phyloP scores from a whole-genome alignment of 2,888 invertebrate genomes.

The Drosophila cognata region DNA sequence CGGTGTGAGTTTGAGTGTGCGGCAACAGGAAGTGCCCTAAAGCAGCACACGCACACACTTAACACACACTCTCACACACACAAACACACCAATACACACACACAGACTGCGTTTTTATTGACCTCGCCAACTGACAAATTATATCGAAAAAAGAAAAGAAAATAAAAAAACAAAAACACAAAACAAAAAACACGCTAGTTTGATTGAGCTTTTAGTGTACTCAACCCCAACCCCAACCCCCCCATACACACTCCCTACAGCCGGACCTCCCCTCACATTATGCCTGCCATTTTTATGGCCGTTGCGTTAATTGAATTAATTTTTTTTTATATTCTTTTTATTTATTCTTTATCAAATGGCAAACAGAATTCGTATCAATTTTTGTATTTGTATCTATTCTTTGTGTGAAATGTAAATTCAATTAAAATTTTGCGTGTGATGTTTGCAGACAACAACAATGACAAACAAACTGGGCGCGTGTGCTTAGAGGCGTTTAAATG shows the following conservation, averaged over 20 bases:
- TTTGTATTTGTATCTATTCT: constrained; percentile 9
- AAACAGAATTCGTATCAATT: constrained; percentile 60
- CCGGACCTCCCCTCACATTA: constrained; percentile 41
- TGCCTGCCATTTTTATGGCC: constrained; percentile 54
- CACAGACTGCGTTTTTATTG: constrained; percentile 42
- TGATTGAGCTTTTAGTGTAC: constrained; percentile 68
- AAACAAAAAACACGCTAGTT: constrained; percentile 59
- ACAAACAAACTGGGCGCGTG: constrained; percentile 20
- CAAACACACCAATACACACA: constrained; percentile 8
- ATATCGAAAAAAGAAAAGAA: constrained; percentile 19
- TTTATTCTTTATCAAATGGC: constrained; percentile 61
- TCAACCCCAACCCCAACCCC: neutral
- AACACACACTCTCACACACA: constrained; percentile 16
- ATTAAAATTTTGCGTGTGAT: constrained; percentile 77
- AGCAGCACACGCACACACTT: constrained; percentile 61
- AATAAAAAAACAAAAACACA: constrained; percentile 25
- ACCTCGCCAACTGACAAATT: constrained; percentile 35
- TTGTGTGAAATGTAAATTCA: constrained; percentile 72
- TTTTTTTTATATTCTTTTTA: constrained; percentile 45
- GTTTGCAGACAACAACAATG: constrained; percentile 32
- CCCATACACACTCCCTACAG: too few relatives aligned
- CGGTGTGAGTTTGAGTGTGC: neutral
- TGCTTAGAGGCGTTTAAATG: constrained; percentile 10
- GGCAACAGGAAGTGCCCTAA: constrained; percentile 66
- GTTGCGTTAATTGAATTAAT: constrained; percentile 75